These are phyloP conservation scores for Kryptolebias ocellatus DNA, from an alignment of 2,797 vertebrate genomes.

Conservation along the genomic window DNA sequence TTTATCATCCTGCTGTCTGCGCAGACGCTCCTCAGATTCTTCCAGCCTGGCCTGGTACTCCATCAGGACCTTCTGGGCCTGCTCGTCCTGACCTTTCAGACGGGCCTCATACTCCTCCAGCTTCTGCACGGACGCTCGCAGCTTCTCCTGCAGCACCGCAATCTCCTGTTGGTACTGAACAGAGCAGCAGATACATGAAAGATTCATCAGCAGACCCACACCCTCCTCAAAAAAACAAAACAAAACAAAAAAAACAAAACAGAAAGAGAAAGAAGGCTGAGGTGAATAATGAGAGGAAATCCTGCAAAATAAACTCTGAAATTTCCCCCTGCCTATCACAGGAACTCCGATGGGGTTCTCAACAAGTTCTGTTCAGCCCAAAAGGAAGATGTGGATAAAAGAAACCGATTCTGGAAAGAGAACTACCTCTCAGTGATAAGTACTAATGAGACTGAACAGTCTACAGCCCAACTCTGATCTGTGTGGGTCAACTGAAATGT, in stretches of 20 bases:
- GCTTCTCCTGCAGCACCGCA: slow-evolving; percentile 92
- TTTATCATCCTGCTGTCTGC: slow-evolving; percentile 95
- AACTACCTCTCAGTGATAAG: neutral
- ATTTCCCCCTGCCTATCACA: slow-evolving; percentile 32
- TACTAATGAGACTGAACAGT: neutral
- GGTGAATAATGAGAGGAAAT: slow-evolving; percentile 15
- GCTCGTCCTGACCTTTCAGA: slow-evolving; percentile 95
- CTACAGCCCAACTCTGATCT: no score
- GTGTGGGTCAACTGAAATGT: no score
- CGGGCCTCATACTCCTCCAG: slow-evolving; percentile 95
- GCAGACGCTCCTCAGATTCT: slow-evolving; percentile 94
- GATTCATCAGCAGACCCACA: slow-evolving; percentile 7
- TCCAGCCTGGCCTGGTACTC: slow-evolving; percentile 97
- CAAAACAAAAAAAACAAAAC: neutral
- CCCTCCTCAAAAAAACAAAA: slow-evolving; percentile 15
- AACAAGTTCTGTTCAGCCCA: slow-evolving; percentile 6
- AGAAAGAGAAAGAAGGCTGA: slow-evolving; percentile 12
- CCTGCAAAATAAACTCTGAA: slow-evolving; percentile 27
- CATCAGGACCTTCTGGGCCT: slow-evolving; percentile 94
- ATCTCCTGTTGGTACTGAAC: slow-evolving; percentile 93
- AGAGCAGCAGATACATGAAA: slow-evolving; percentile 12
- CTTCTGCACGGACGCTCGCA: slow-evolving; percentile 93
- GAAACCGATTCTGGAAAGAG: neutral
- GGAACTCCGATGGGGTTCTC: slow-evolving; percentile 25
- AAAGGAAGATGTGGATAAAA: slow-evolving; percentile 1